These are phyloP conservation scores for Chironomus riparius DNA, from an alignment of 2,888 invertebrate species.

Conservation along the genomic window DNA sequence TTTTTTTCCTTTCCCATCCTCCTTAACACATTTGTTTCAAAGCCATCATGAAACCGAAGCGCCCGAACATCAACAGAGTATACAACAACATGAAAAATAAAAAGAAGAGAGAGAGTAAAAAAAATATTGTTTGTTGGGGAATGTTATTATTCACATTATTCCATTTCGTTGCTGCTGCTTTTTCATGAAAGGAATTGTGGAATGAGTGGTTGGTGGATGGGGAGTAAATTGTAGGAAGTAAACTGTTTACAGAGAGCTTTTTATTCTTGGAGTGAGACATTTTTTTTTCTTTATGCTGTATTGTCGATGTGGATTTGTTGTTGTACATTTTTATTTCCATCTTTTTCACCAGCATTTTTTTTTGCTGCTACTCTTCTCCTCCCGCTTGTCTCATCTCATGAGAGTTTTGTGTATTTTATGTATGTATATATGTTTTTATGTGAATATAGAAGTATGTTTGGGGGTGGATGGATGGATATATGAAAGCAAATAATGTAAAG, in stretches of 20 bases:
- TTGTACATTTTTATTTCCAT: slow-evolving; percentile 8
- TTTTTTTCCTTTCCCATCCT: neutral
- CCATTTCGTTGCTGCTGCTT: slow-evolving; percentile 7
- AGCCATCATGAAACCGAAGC: slow-evolving; percentile 9
- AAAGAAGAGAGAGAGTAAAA: neutral
- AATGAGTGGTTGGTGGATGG: neutral
- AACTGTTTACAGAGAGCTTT: slow-evolving; percentile 20
- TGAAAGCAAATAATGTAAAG: neutral
- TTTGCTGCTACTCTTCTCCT: neutral
- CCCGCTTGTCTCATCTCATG: neutral
- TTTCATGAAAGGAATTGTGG: neutral
- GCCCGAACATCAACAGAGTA: slow-evolving; percentile 19
- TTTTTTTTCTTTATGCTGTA: neutral
- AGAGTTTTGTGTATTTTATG: neutral
- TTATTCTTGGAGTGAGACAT: neutral
- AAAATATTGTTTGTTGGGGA: slow-evolving; percentile 24
- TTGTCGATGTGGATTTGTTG: neutral
- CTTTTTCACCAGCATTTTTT: neutral
- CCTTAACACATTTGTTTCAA: neutral
- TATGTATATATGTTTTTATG: neutral
- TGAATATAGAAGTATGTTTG: neutral
- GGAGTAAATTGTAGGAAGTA: slow-evolving; percentile 18
- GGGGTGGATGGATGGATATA: neutral
- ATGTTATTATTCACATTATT: slow-evolving; percentile 23
- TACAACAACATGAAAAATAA: neutral